These are phyloP conservation scores for Rhadinocentrus ornatus DNA, from an alignment of 2,797 vertebrate species.

Conservation along the genomic window DNA sequence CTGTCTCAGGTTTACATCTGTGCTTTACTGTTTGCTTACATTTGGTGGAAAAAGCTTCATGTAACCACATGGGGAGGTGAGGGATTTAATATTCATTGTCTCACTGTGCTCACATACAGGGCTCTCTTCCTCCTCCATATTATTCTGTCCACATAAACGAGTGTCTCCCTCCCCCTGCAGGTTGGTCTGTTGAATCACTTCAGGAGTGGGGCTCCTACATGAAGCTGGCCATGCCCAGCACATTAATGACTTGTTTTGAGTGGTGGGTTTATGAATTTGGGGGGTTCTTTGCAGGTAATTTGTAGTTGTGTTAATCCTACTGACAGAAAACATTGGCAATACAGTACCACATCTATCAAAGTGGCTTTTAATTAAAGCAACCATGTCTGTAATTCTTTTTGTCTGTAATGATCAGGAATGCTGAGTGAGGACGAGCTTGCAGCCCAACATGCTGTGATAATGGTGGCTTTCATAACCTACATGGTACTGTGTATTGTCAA, in stretches of 20 bases:
- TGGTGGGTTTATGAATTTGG: conserved; percentile 95
- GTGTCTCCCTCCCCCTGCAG: conserved; percentile 76
- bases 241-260: conserved; percentile 92
- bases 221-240: conserved; percentile 89
- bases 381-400: conserved; percentile 2
- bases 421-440: conserved; percentile 87
- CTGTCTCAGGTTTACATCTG: conserved; percentile 85
- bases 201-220: conserved; percentile 91
- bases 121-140: conserved; percentile 2
- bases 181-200: conserved; percentile 89
- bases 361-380: neutral
- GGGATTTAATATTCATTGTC: conserved; percentile 5
- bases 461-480: conserved; percentile 76
- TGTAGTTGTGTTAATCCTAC: neutral
- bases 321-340: neutral
- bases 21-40: conserved; percentile 83
- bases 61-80: conserved; percentile 91
- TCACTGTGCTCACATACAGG: neutral
- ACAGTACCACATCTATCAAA: neutral
- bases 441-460: conserved; percentile 86
- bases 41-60: conserved; percentile 88
- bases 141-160: conserved; percentile 17
- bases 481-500: conserved; percentile 21
- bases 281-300: conserved; percentile 89
- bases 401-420: conserved; percentile 77